Base-by-base conservation (phyloP, 2,113 vertebrate genomes). In the Microcebus murinus region DNA sequence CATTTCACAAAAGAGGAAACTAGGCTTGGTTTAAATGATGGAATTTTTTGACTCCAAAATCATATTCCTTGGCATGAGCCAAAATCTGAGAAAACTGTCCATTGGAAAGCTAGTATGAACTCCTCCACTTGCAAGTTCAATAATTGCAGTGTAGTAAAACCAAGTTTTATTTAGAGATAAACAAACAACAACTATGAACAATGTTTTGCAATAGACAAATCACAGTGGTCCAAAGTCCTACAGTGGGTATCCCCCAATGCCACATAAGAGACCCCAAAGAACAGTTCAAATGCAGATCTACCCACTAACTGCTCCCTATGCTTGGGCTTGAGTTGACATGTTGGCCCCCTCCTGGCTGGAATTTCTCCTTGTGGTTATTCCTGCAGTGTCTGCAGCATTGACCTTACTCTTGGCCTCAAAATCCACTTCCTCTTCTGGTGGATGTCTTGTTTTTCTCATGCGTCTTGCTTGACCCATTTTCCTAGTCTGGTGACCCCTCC, bases 161-260 rank as follows among this genome's bases (percentile, higher is more conserved):
- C 83, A 94, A 84, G 83, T 94, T 96, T 97, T 97, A 93, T 84
- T 97, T 96, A 79, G 82, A 96, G 81, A 94, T 87, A 96, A 95
- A 95, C 48, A 94, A 94, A 93, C 65, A 93, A 57, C 86, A 76
- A 48, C 68, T 95, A 10, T 87, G 84, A 76, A 10, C 63, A 82
- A 55, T 65, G 61, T 96, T 96, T 95, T 95, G 91, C 87, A 97
- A 73, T 45, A 94, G 86, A 84, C 48, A 84, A 79, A 93, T 94
- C n/a, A 29, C 52, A 63, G 50, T 42, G 67, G 63, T 94, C 88
- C 61, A 57, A 74, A 89, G 79, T 79, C 77, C 77, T 65, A 2
- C 15, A 39, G 73, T 29, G 34, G 36, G 4, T 84, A 67, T 48
- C 83, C 65, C 63, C 80, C 59, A 63, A 21, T 3, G 52, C 79